Percentiles rank a stretch among this genome's conserved stretches.
These are phyloP conservation scores for Trichacis sp. DNA, from an alignment of 2,888 invertebrate genomes.

Conservation along the genomic window DNA sequence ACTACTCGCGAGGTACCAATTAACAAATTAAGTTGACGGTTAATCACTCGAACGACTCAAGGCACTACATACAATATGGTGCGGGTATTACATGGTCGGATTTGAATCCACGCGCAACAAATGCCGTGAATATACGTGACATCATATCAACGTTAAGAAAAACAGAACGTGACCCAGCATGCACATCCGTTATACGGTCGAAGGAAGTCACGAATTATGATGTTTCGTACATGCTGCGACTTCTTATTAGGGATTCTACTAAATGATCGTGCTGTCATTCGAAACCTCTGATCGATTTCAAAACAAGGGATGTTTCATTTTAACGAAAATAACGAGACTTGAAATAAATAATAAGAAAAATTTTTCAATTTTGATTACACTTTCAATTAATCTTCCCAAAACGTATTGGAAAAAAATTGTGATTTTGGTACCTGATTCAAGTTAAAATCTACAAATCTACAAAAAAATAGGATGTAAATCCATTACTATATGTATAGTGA, in stretches of 20 bases:
- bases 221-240: slow-evolving; percentile 56
- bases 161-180: slow-evolving; percentile 63
- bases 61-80: not conserved
- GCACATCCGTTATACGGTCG: slow-evolving; percentile 57
- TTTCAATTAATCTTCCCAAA: too few relatives aligned
- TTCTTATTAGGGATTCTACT: slow-evolving; percentile 49
- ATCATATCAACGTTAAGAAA: slow-evolving; percentile 54
- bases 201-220: slow-evolving; percentile 64
- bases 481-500: too few relatives aligned
- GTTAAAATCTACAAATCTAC: too few relatives aligned
- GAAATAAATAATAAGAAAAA: too few relatives aligned
- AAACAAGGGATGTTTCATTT: not conserved
- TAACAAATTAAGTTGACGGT: too few relatives aligned
- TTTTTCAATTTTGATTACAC: too few relatives aligned
- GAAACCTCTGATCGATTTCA: not conserved
- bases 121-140: slow-evolving; percentile 53
- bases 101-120: slow-evolving; percentile 17
- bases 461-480: too few relatives aligned
- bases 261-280: slow-evolving; percentile 15
- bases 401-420: too few relatives aligned
- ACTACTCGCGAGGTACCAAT: not conserved
- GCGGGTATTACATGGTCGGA: slow-evolving; percentile 19
- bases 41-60: not conserved
- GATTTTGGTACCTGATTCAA: too few relatives aligned
- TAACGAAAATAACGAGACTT: too few relatives aligned